These are phyloP conservation scores for Pterocles burchelli DNA, from an alignment of 2,113 vertebrate genomes.

Conservation along the genomic window DNA sequence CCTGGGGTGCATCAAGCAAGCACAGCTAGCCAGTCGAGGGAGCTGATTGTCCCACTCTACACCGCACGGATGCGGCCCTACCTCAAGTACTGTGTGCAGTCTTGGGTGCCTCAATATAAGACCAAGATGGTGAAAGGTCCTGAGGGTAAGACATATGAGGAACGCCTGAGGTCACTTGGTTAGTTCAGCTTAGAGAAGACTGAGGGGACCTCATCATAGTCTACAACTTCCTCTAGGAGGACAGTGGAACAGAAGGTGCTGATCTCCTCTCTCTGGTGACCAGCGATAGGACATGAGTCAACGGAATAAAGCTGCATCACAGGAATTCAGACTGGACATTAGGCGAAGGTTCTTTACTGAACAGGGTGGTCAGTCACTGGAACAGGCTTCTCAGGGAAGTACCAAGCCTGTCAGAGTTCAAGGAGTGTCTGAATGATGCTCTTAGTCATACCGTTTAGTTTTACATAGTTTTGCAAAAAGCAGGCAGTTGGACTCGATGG, in stretches of 20 bases:
- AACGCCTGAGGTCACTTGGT: not conserved
- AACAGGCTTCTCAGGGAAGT: not conserved
- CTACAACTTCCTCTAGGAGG: not conserved
- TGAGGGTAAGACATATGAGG: not conserved
- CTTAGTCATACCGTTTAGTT: not conserved
- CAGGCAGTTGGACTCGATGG: not conserved
- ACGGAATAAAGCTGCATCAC: not conserved
- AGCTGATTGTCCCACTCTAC: not conserved
- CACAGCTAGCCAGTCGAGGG: too few species aligned
- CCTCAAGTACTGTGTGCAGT: not conserved
- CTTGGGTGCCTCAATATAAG: not conserved
- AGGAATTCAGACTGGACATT: not conserved
- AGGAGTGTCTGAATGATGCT: not conserved
- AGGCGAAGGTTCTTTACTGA: not conserved
- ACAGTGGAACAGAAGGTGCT: not conserved
- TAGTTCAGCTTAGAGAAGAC: not conserved
- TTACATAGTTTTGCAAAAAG: not conserved
- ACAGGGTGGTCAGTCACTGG: not conserved
- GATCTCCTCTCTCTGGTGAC: not conserved
- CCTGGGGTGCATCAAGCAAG: not conserved
- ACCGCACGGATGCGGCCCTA: not conserved
- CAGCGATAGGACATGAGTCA: not conserved
- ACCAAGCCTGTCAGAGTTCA: not conserved
- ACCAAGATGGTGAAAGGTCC: not conserved
- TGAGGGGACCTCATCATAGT: not conserved